Evolutionary conservation across 1,140 invertebrate genomes (phyloP), one percentile per base, ranked within the genome.

Genomic region (Cotesia chilonis): DNA sequence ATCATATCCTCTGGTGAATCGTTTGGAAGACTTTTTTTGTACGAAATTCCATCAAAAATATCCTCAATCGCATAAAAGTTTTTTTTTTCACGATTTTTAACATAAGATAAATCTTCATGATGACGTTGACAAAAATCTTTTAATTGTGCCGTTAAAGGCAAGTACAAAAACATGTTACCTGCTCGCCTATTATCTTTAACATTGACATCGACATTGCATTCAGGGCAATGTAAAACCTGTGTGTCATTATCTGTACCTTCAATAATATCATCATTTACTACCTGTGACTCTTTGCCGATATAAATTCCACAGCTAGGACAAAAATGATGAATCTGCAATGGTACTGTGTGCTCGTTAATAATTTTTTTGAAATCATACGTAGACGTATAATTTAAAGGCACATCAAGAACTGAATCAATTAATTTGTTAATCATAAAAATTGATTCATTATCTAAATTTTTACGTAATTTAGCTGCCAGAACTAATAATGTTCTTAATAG

Each of bases 21-120:
- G 4, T 20, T 35, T 20, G 10, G 28, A 61, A 10, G 7, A 5
- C 28, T 5, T n/a, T 28, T 61, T 68, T 75, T 74, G 54, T 77
- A 75, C 6, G 66, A 41, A 41, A 61, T 36, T 4, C 76, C 72
- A 52, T 77, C 76, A 28, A 61, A 73, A 7, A 74, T 76, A 35
- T 76, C 71, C 64, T 76, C 75, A 35, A 75, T 72, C 2, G 70
- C 70, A 71, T 68, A 72, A 63, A 14, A 68, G 4, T n/a, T 59
- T 71, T 67, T 12, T 59, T 67, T 74, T 71, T 72, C 55, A 57
- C 60, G 41, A 54, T 41, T 60, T n/a, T 17, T 55, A 47, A 54
- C 2, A 52, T 68, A 72, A 73, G 63, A 14, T 51, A 54, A 1
- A 63, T 65, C 64, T 54, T 55, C 59, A 67, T 41, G 66, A 52